phyloP scores from a whole-genome alignment of 2,797 vertebrate genomes.

The Synanceia verrucosa region DNA sequence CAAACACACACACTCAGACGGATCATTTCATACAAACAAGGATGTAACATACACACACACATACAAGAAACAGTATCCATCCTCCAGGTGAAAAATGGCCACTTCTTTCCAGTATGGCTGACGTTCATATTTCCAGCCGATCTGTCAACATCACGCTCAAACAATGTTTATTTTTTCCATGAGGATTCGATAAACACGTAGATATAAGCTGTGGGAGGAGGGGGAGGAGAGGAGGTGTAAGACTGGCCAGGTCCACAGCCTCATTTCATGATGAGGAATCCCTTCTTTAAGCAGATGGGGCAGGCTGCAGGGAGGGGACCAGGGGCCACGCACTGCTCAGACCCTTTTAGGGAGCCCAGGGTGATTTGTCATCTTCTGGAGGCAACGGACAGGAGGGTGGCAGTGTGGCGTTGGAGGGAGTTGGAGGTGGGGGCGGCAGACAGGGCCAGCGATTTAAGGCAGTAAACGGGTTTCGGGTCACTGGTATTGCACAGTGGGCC shows the following conservation, averaged over 20 bases:
- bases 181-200: slow-evolving; percentile 69
- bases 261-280: slow-evolving; percentile 70
- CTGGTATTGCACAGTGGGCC: slow-evolving; percentile 75
- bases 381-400: slow-evolving; percentile 59
- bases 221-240: slow-evolving; percentile 1
- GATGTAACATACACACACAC: slow-evolving; percentile 50
- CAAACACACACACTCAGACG: slow-evolving; percentile 44
- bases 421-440: slow-evolving; percentile 29
- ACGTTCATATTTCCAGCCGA: slow-evolving; percentile 62
- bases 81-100: slow-evolving; percentile 64
- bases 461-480: slow-evolving; percentile 79
- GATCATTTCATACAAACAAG: slow-evolving; percentile 59
- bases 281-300: slow-evolving; percentile 52
- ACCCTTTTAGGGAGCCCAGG: slow-evolving; percentile 49
- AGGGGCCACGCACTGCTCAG: slow-evolving; percentile 26
- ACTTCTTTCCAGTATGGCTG: slow-evolving; percentile 47
- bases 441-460: slow-evolving; percentile 67
- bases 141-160: slow-evolving; percentile 63
- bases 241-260: slow-evolving; percentile 32
- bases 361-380: slow-evolving; percentile 74
- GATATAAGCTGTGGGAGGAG: slow-evolving; percentile 58
- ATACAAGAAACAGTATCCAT: slow-evolving; percentile 48
- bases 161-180: slow-evolving; percentile 63
- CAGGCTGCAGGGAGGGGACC: slow-evolving; percentile 48
- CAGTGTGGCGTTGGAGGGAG: slow-evolving; percentile 33